A percentile compares a stretch with the other conserved stretches of the same genome.
These are phyloP conservation scores for Unio delphinus DNA, from an alignment of 2,888 invertebrate genomes.

Conservation along the genomic window DNA sequence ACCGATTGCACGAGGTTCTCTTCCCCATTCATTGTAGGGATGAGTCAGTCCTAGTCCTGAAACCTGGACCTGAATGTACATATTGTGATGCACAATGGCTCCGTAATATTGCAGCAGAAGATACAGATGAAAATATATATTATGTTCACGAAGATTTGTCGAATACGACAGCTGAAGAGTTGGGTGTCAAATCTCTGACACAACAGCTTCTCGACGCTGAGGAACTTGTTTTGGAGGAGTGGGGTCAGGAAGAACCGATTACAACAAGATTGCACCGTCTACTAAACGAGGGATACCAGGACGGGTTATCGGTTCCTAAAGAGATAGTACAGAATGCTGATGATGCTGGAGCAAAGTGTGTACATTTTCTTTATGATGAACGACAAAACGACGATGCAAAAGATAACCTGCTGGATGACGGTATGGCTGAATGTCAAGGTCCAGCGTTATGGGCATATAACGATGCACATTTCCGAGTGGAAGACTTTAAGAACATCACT, in stretches of 20 bases:
- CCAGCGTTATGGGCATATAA: slow-evolving; percentile 68
- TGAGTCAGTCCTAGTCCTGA: no score
- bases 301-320: slow-evolving; percentile 62
- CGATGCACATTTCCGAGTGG: slow-evolving; percentile 58
- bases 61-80: background rate
- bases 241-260: slow-evolving; percentile 65
- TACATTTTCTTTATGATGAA: slow-evolving; percentile 61
- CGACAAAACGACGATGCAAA: slow-evolving; percentile 29
- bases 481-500: slow-evolving; percentile 63
- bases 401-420: slow-evolving; percentile 50
- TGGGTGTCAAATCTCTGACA: slow-evolving; percentile 47
- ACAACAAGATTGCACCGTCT: slow-evolving; percentile 59
- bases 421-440: slow-evolving; percentile 64
- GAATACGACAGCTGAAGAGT: slow-evolving; percentile 38
- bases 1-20: slow-evolving; percentile 3
- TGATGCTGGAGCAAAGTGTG: slow-evolving; percentile 64
- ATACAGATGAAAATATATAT: slow-evolving; percentile 23
- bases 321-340: slow-evolving; percentile 68
- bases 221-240: slow-evolving; percentile 33
- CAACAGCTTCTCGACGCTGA: slow-evolving; percentile 15
- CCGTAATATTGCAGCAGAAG: slow-evolving; percentile 1
- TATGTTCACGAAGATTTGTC: slow-evolving; percentile 46
- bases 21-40: slow-evolving; percentile 6
- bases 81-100: slow-evolving; percentile 18
- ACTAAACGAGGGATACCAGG: slow-evolving; percentile 59